phyloP scores from a whole-genome alignment of 2,888 invertebrate genomes.

The Sinotaia quadrata region DNA sequence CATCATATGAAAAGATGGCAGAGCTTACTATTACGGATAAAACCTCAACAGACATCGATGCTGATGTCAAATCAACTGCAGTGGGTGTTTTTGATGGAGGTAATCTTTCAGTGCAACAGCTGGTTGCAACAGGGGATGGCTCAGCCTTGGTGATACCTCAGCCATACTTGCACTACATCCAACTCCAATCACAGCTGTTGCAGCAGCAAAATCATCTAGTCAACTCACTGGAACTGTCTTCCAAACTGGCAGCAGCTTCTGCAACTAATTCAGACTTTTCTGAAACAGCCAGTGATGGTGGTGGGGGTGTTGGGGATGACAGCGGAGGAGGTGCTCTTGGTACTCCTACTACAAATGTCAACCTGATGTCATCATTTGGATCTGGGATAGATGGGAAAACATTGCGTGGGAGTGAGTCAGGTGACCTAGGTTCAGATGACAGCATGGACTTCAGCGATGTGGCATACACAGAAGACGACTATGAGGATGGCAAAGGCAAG shows the following conservation, averaged over 20 bases:
- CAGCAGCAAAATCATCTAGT: conserved; percentile 50
- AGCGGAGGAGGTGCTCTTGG: neutral
- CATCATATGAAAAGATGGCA: neutral
- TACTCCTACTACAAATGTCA: conserved; percentile 12
- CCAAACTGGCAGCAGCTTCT: conserved; percentile 19
- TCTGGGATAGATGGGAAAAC: conserved; percentile 16
- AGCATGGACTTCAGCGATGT: conserved; percentile 47
- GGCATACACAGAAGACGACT: conserved; percentile 44
- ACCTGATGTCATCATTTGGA: conserved; percentile 1
- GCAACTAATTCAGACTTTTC: conserved; percentile 10
- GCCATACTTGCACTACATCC: conserved; percentile 58
- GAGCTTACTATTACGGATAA: neutral
- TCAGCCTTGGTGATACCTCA: conserved; percentile 10
- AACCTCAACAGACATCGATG: neutral
- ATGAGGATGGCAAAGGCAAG: conserved; percentile 40
- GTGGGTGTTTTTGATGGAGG: neutral
- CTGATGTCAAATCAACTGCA: conserved; percentile 5
- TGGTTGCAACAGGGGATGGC: neutral
- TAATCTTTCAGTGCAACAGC: neutral
- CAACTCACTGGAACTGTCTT: conserved; percentile 12
- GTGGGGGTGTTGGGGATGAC: conserved; percentile 8
- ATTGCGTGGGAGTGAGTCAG: conserved; percentile 8
- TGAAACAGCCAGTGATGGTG: conserved; percentile 13
- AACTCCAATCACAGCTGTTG: conserved; percentile 51
- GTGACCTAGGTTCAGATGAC: conserved; percentile 48